Evolutionary conservation across 2,113 vertebrate genomes (phyloP).

Genomic region (Solea solea): DNA sequence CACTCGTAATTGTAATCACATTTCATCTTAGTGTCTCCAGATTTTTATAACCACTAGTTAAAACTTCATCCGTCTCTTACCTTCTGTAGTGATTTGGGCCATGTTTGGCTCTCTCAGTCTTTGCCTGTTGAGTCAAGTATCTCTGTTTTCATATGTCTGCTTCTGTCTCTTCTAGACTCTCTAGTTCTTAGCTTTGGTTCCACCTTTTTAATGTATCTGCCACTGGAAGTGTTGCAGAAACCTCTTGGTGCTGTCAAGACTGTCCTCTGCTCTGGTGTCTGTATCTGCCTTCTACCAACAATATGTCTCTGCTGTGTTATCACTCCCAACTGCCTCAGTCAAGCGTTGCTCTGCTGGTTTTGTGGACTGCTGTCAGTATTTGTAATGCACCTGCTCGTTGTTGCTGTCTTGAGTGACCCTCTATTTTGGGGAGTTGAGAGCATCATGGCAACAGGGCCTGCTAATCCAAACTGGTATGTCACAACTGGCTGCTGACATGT

Average conservation of each 20-base stretch:
- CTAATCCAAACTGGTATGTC: constrained; percentile 65
- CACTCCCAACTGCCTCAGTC: constrained; percentile 27
- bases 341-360: constrained; percentile 43
- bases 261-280: constrained; percentile 13
- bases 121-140: constrained; percentile 40
- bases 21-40: constrained; percentile 1
- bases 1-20: constrained; percentile 5
- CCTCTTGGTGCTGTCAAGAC: constrained; percentile 1
- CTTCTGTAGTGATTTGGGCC: constrained; percentile 72
- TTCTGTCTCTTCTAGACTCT: constrained; percentile 25
- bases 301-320: constrained; percentile 18
- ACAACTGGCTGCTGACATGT: constrained; percentile 55
- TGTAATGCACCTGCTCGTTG: constrained; percentile 64
- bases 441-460: constrained; percentile 55
- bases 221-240: constrained; percentile 21
- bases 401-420: constrained; percentile 69
- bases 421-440: constrained; percentile 78
- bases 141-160: constrained; percentile 39
- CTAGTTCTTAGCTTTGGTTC: constrained; percentile 13
- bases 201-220: constrained; percentile 3
- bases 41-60: background rate
- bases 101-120: constrained; percentile 58
- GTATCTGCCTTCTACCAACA: constrained; percentile 1
- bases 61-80: constrained; percentile 66
- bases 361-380: constrained; percentile 31